Evolutionary conservation across 2,888 invertebrate genomes (phyloP).

Genomic region (Dasypolia templi): DNA sequence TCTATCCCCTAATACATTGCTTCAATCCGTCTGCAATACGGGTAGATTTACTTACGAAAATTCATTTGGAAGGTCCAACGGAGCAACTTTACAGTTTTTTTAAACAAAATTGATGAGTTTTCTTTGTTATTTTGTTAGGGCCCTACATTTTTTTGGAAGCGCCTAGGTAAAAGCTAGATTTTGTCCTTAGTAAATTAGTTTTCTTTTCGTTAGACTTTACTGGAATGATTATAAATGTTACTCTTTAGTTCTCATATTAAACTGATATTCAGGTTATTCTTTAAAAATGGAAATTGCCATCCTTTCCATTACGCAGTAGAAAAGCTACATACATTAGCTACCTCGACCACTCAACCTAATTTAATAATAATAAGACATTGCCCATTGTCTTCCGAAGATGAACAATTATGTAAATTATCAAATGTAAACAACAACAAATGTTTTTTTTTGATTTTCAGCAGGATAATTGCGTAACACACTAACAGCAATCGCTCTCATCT

Average conservation of each 20-base stretch:
- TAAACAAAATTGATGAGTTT: conserved; percentile 14
- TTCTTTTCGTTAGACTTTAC: neutral
- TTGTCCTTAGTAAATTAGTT: neutral
- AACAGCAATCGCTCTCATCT: no score
- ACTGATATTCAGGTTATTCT: neutral
- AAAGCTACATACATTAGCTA: neutral
- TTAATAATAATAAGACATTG: neutral
- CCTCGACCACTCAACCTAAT: neutral
- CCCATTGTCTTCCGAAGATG: neutral
- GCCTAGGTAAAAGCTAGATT: neutral
- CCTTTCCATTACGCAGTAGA: neutral
- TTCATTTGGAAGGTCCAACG: conserved; percentile 21
- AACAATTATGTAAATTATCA: neutral
- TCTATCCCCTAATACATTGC: conserved; percentile 49
- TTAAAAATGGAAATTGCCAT: neutral
- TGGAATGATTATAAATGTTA: conserved; percentile 37
- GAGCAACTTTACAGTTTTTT: neutral
- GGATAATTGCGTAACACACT: no score
- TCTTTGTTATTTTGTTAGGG: conserved; percentile 7
- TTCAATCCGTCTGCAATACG: conserved; percentile 34
- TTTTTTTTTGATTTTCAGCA: no score
- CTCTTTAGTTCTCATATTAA: neutral
- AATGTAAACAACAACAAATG: no score
- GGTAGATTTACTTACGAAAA: conserved; percentile 40
- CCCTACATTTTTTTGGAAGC: neutral